Evolutionary conservation across 2,888 invertebrate species (phyloP).

Genomic region (Idaea dimidiata): DNA sequence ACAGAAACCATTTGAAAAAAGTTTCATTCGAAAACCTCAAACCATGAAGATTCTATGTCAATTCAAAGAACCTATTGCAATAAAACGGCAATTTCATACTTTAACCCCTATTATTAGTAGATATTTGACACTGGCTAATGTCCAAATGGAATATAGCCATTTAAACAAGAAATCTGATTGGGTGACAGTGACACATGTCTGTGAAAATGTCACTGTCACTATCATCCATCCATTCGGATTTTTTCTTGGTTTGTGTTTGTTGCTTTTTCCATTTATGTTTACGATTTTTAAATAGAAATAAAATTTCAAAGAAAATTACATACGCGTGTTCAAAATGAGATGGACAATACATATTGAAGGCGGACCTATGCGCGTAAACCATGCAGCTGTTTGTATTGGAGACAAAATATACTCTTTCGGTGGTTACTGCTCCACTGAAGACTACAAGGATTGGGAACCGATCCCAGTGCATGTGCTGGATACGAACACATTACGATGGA

Average conservation of each 20-base stretch:
- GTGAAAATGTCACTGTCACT: background rate
- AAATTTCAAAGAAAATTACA: background rate
- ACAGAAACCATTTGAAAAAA: too few species aligned
- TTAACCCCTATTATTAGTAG: too few species aligned
- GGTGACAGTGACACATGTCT: background rate
- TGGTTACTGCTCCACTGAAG: slow-evolving; percentile 93
- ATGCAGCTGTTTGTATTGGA: slow-evolving; percentile 92
- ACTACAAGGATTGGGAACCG: slow-evolving; percentile 86
- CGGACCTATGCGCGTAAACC: slow-evolving; percentile 95
- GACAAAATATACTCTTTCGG: slow-evolving; percentile 94
- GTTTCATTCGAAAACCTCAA: too few species aligned
- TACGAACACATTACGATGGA: slow-evolving; percentile 85
- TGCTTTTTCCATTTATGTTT: background rate
- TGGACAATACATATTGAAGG: slow-evolving; percentile 94
- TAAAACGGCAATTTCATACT: too few species aligned
- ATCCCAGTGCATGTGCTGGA: slow-evolving; percentile 94
- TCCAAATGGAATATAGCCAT: too few species aligned
- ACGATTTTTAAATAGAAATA: background rate
- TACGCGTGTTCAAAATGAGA: slow-evolving; percentile 74
- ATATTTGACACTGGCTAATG: too few species aligned
- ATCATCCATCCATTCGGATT: background rate
- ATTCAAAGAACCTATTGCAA: too few species aligned
- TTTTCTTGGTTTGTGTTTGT: background rate
- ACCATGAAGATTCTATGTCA: too few species aligned
- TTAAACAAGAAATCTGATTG: too few species aligned